These are phyloP conservation scores for Thripadectes ignobilis DNA, from an alignment of 2,797 vertebrate species.

Conservation along the genomic window DNA sequence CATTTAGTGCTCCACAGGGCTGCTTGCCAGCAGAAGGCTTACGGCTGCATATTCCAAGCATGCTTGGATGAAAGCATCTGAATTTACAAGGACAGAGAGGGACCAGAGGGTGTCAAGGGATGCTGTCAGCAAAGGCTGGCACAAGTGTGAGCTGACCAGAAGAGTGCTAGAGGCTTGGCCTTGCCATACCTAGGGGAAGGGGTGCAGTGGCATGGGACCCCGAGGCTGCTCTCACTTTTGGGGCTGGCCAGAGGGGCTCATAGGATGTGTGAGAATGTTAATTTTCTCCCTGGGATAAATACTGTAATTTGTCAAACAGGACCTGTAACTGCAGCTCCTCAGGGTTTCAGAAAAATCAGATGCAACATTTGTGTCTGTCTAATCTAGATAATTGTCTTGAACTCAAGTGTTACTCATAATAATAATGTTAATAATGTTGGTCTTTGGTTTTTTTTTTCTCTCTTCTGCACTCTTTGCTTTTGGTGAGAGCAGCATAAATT, in stretches of 20 bases:
- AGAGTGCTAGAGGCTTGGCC: background rate
- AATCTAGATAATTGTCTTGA: background rate
- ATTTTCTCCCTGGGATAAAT: background rate
- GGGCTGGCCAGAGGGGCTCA: background rate
- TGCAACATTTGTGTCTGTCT: background rate
- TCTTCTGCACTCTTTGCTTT: background rate
- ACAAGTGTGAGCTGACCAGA: background rate
- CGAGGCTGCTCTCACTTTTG: background rate
- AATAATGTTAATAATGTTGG: background rate
- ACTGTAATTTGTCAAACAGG: background rate
- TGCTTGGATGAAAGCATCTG: background rate
- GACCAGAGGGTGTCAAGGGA: background rate
- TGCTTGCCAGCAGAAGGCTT: background rate
- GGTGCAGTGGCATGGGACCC: no score
- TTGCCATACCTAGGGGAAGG: background rate
- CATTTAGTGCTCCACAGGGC: background rate
- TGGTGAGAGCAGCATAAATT: background rate
- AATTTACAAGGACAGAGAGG: background rate
- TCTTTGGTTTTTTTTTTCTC: rapidly evolving
- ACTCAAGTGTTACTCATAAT: background rate
- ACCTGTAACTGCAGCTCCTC: background rate
- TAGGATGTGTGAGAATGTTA: background rate
- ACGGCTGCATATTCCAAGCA: background rate
- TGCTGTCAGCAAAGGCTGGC: background rate
- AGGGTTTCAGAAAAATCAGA: background rate